Evolutionary conservation across 1,140 invertebrate genomes (phyloP).

Genomic region (Bicyclus anynana): DNA sequence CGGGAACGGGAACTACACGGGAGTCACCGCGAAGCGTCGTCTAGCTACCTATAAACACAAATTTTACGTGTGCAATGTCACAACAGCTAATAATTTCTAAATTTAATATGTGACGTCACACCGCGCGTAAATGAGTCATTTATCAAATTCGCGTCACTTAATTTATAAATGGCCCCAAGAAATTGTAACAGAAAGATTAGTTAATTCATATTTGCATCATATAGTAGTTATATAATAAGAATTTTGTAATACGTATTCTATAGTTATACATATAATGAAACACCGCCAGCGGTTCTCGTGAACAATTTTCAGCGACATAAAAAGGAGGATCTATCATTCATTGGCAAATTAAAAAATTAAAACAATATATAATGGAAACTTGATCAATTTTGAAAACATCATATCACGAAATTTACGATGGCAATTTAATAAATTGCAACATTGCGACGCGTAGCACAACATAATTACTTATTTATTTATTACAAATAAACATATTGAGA

Average conservation of each 20-base stretch:
- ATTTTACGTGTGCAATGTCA: too few species aligned
- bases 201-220: slow-evolving; percentile 9
- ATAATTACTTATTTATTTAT: slow-evolving; percentile 35
- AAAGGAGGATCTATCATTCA: too few species aligned
- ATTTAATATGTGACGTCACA: too few species aligned
- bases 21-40: too few species aligned
- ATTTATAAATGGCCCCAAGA: too few species aligned
- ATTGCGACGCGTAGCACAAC: slow-evolving; percentile 41
- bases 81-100: too few species aligned
- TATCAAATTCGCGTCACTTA: too few species aligned
- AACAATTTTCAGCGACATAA: too few species aligned
- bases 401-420: slow-evolving; percentile 33
- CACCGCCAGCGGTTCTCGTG: slow-evolving; percentile 54
- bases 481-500: slow-evolving; percentile 59
- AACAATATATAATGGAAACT: slow-evolving; percentile 5
- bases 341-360: slow-evolving; percentile 18
- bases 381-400: slow-evolving; percentile 20
- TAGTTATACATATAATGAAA: slow-evolving; percentile 26
- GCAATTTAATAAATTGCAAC: slow-evolving; percentile 48
- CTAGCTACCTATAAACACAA: too few species aligned
- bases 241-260: slow-evolving; percentile 18
- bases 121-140: too few species aligned
- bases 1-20: too few species aligned
- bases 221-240: neutral
- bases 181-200: too few species aligned